Evolutionary conservation across 2,888 invertebrate species (phyloP).

Genomic region (Himalopsyche anomala): DNA sequence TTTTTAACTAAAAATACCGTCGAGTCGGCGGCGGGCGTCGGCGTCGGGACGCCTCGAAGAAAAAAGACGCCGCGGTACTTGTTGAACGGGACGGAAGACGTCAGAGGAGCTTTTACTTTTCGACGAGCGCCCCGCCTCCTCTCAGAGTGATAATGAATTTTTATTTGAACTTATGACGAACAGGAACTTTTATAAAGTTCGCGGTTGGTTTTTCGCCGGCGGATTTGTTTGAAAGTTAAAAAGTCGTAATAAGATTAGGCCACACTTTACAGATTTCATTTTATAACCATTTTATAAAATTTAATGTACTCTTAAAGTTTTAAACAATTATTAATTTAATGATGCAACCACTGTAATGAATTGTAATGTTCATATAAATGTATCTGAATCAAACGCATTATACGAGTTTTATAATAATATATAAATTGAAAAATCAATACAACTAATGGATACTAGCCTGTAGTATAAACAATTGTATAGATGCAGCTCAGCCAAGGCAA

Average conservation of each 20-base stretch:
- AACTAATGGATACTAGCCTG: no score
- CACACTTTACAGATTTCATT: conserved; percentile 12
- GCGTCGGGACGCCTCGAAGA: conserved; percentile 52
- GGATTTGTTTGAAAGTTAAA: conserved; percentile 7
- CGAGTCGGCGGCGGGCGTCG: conserved; percentile 43
- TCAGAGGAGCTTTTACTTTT: conserved; percentile 51
- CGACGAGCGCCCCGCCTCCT: conserved; percentile 48
- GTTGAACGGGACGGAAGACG: conserved; percentile 57
- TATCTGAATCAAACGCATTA: no score
- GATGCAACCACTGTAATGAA: no score
- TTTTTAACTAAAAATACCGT: conserved; percentile 65
- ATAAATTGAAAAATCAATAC: no score
- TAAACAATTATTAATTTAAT: no score
- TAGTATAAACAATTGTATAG: no score
- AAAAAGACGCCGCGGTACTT: conserved; percentile 61
- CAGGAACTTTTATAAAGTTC: conserved; percentile 11
- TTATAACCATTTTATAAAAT: neutral
- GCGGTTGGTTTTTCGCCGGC: conserved; percentile 2
- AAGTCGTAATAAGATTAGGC: conserved; percentile 18
- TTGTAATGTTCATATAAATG: no score
- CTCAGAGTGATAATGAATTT: conserved; percentile 65
- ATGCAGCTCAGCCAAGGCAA: no score
- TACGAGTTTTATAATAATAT: no score
- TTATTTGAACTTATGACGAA: conserved; percentile 62
- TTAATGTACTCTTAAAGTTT: neutral